phyloP scores from a whole-genome alignment of 2,888 invertebrate genomes.

The Sipunculus nudus region DNA sequence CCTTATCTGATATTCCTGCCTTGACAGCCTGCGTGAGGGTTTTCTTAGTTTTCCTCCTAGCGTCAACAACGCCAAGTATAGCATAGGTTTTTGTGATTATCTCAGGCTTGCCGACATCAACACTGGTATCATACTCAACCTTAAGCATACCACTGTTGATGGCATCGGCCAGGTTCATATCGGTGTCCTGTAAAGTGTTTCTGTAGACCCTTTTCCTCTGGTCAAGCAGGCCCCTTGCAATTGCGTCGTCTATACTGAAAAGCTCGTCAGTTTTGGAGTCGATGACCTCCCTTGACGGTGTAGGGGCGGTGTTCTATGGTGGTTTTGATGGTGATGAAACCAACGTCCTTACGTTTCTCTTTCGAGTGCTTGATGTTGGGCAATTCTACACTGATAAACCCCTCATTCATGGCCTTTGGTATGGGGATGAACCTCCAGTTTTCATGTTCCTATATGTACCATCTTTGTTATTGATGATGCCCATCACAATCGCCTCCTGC shows the following conservation, averaged over 20 bases:
- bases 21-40: too few relatives aligned
- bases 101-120: conserved; percentile 1
- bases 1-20: too few relatives aligned
- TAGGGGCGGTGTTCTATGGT: too few relatives aligned
- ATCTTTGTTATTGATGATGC: conserved; percentile 34
- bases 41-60: too few relatives aligned
- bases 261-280: too few relatives aligned
- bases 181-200: conserved; percentile 19
- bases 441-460: conserved; percentile 34
- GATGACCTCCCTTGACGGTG: too few relatives aligned
- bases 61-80: too few relatives aligned
- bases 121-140: conserved; percentile 36
- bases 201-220: conserved; percentile 31
- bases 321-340: too few relatives aligned
- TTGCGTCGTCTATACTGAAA: too few relatives aligned
- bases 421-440: conserved; percentile 44
- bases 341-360: too few relatives aligned
- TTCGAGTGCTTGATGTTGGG: not conserved
- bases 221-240: conserved; percentile 26
- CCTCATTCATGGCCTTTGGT: conserved; percentile 59
- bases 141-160: conserved; percentile 36
- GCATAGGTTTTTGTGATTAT: too few relatives aligned
- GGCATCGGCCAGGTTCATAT: conserved; percentile 36
- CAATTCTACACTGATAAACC: conserved; percentile 47
- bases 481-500: conserved; percentile 29